phyloP scores from a whole-genome alignment of 2,888 invertebrate genomes.

The Drosophila tripunctata region DNA sequence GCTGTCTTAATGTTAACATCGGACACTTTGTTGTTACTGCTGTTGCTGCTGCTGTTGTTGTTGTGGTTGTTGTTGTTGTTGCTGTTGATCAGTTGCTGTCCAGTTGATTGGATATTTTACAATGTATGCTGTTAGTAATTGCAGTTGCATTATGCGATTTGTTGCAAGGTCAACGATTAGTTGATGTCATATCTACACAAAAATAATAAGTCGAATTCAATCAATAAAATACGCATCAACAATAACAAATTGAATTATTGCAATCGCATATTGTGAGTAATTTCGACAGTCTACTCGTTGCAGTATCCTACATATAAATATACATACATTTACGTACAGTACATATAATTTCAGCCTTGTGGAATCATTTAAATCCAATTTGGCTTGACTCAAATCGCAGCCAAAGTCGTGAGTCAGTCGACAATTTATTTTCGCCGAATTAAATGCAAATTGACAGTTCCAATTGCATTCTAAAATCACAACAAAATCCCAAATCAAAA shows the following conservation, averaged over 20 bases:
- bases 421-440: conserved; percentile 78
- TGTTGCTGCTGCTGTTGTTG: not conserved
- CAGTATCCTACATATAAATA: too few relatives aligned
- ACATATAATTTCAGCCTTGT: conserved; percentile 52
- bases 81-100: conserved; percentile 29
- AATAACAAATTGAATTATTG: conserved; percentile 35
- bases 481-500: conserved; percentile 30
- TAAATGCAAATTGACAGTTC: conserved; percentile 79
- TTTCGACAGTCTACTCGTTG: conserved; percentile 23
- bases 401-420: conserved; percentile 71
- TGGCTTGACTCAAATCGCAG: conserved; percentile 35
- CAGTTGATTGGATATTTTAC: conserved; percentile 33
- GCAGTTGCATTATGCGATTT: conserved; percentile 54
- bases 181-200: conserved; percentile 42
- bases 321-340: too few relatives aligned
- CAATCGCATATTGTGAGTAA: conserved; percentile 28
- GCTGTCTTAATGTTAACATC: conserved; percentile 65
- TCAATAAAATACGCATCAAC: conserved; percentile 29
- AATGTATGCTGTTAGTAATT: conserved; percentile 63
- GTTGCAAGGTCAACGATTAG: conserved; percentile 57
- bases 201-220: conserved; percentile 52
- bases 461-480: conserved; percentile 69
- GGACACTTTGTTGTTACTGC: conserved; percentile 71
- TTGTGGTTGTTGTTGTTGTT: too few relatives aligned
- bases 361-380: conserved; percentile 49